These are phyloP conservation scores for Paratrypauchen microcephalus DNA, from an alignment of 2,797 vertebrate species.

Conservation along the genomic window DNA sequence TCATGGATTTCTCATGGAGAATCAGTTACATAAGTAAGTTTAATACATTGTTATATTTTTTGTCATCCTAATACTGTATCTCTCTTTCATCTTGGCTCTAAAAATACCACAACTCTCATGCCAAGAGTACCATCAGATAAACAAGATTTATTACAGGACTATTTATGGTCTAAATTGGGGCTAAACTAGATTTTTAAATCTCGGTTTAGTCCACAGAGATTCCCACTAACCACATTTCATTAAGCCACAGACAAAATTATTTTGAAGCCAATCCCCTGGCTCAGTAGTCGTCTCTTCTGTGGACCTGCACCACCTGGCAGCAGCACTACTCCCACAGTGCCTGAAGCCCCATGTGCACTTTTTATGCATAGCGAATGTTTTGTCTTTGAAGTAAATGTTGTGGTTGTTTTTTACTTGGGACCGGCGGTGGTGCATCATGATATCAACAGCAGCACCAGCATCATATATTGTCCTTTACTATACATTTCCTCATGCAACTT, in stretches of 20 bases:
- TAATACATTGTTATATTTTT: no score
- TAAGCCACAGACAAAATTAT: slow-evolving; percentile 12
- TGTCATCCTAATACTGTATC: no score
- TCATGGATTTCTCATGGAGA: no score
- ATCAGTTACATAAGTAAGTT: no score
- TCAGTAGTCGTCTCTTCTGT: slow-evolving; percentile 10
- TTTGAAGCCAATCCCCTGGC: background rate
- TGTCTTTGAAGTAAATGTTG: slow-evolving; percentile 34
- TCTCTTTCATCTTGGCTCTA: no score
- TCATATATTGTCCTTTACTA: no score
- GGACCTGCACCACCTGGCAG: slow-evolving; percentile 12
- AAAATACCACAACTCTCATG: no score
- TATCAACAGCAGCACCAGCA: slow-evolving; percentile 33
- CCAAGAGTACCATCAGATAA: no score
- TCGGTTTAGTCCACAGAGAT: background rate
- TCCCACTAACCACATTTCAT: slow-evolving; percentile 1
- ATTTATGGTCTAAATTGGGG: no score
- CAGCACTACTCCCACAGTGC: slow-evolving; percentile 29
- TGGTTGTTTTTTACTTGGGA: slow-evolving; percentile 34
- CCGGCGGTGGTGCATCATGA: slow-evolving; percentile 28
- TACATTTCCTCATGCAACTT: no score
- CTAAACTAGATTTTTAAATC: background rate
- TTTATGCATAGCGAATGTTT: slow-evolving; percentile 24
- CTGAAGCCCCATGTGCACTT: slow-evolving; percentile 7
- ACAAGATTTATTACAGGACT: no score